Base-by-base conservation (phyloP, 2,113 vertebrate genomes). In the Epinephelus fuscoguttatus region DNA sequence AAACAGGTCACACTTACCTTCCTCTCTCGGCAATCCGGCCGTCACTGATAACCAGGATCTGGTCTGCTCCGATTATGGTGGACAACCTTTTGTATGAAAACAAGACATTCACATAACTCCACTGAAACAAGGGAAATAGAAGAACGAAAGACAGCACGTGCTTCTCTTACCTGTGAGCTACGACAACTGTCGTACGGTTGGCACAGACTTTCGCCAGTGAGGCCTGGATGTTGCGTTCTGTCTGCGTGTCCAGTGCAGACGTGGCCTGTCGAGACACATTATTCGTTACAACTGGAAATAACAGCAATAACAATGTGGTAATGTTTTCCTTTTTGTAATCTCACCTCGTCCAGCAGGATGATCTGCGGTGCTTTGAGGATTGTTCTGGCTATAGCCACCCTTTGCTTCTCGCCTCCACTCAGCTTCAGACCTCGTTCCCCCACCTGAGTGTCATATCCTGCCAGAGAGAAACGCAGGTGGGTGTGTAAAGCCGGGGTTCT, bases 391-490 rank as follows among this genome's bases (percentile, higher is more conserved):
- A 99, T 99, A 84, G 98, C 98, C 0, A 99, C 96, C 0, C 98
- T 95, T 88, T 99, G 98, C 90, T 99, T 99, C 94, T 99, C 98
- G 9, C 98, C 98, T 3, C 98, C 98, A 0, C 98, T 99, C 87
- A 99, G 94, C 95, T 98, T 99, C 92, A 99, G 95, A 0, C 98
- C 98, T 42, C 98, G 91, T 88, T 99, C 98, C 0, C 98, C 98
- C 4, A 99, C 98, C 89, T 97, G 97, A 0, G 97, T 98, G 18
- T 96, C 94, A n/a, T 99, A 99, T 52, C 97, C 98, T 99, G 92
- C 6, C 62, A 2, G 70, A 5, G 2, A 47, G 0, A 69, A n/a
- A 69, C 0, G 70, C 17, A 50, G 19, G 50, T 2, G 64, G 6
- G n/a, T 0, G 59, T 19, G 42, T 62, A 49, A 61, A 50, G 4